Base-by-base conservation (phyloP, 1,140 invertebrate species). In the Propsilocerus akamusi region DNA sequence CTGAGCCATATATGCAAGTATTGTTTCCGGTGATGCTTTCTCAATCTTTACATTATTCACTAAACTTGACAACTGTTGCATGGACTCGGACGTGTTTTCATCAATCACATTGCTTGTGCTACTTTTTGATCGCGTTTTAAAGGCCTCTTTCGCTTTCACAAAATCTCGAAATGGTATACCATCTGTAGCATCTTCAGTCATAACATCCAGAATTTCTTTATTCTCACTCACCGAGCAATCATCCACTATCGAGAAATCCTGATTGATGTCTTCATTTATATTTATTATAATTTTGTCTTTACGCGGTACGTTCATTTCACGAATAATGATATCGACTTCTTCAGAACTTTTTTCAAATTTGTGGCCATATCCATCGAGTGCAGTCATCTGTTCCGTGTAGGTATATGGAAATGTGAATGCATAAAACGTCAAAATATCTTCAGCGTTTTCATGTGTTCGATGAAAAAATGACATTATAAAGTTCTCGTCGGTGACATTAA, bases 351-450 rank as follows among this genome's bases (percentile, higher is more conserved):
- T 41, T 20, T 17, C 10, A 41, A 20, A 41, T 20, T 41, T 41
- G 8, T 17, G 17, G 4, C 22, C 34, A 41, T 59, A 62, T 86
- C 82, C 26, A 85, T 70, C 34, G 69, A 69, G 50, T 70, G 66
- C 12, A 86, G 61, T 57, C 78, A 73, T 51, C 78, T 77, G 68
- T 57, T 94, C 87, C 0, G 72, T 71, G 59, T 90, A 93, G 0
- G 86, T 83, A 68, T 81, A 93, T 17, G 91, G 91, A 68, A 86
- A 94, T 24, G 88, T 91, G 64, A 94, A 95, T 1, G 89, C 88
- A 71, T 94, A 87, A 66, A 89, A 93, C 3, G 12, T 6, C 20
- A 80, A 82, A 11, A 78, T 76, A 4, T 80, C 77, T 56, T 78
- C 77, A 22, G 66, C 59, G 62, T 84, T 81, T 53, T 86, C 82